Base-by-base conservation (phyloP, 2,888 invertebrate species). In the Eilema caniola region DNA sequence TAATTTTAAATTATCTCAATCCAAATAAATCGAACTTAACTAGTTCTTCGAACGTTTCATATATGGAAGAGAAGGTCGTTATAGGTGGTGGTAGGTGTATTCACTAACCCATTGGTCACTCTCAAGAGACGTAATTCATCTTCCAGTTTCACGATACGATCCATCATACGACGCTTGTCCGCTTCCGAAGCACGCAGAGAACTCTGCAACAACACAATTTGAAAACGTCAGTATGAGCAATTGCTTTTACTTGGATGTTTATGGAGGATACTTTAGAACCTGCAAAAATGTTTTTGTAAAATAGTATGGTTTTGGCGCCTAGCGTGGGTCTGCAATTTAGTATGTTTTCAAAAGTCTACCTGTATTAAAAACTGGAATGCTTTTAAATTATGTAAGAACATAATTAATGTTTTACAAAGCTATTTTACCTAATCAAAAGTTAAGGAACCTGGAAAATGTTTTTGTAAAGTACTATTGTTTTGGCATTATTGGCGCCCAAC, bases 111-210 rank as follows among this genome's bases (percentile, higher is more conserved):
- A 73, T 88, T 90, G 76, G 89, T 79, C 66, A 92, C 73, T 82
- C 90, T 90, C 25, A 95, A 85, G 3, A 85, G 62, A 62, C 96
- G 96, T 80, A 97, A 90, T 84, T 97, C 97, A 73, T 97, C 96
- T 86, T 97, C 97, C 67, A 97, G 90, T 87, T 97, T 97, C 41
- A 92, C 90, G 64, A 97, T 95, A 47, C 97, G 96, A 86, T 97
- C 97, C 90, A 96, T 96, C 88, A 96, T 96, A 77, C 96, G 96
- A 79, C 96, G 96, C 86, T 96, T 96, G 85, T 97, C 97, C 24
- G 95, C 90, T 74, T 96, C 96, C 70, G 96, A 95, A 86, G 97
- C 93, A 84, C 97, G 96, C 72, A 97, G 93, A 83, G 97, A 96
- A 84, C 96, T 96, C 97, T 97, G 93, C 78, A 89, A 92, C 88